Conservation (phyloP, 2,113 vertebrate species). For the Rafetus swinhoei region DNA sequence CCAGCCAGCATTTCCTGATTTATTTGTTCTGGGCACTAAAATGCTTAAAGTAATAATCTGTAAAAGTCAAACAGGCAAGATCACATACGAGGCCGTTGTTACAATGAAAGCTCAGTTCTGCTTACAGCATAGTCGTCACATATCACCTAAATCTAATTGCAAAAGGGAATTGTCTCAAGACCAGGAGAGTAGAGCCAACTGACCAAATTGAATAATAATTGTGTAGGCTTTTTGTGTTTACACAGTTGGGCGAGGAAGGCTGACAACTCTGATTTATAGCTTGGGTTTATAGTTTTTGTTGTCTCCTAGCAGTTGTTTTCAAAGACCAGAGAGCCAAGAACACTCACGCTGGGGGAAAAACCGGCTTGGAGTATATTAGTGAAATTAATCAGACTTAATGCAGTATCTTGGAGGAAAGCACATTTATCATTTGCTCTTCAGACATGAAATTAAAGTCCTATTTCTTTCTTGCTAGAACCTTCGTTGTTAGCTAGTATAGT, state of each 20-base stretch:
- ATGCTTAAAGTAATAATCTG: neutral
- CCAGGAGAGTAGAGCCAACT: neutral
- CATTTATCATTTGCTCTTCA: neutral
- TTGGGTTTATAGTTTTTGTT: constrained; percentile 25
- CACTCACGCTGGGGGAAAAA: neutral
- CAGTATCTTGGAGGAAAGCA: neutral
- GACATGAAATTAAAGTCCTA: neutral
- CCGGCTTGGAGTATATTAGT: neutral
- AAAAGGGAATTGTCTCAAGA: constrained; percentile 7
- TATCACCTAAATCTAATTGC: neutral
- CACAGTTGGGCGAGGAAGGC: neutral
- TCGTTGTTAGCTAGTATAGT: neutral
- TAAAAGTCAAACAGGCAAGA: neutral
- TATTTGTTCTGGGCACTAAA: neutral
- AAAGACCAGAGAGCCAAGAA: neutral
- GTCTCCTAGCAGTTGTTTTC: constrained; percentile 33
- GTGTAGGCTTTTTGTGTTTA: neutral
- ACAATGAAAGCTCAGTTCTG: neutral
- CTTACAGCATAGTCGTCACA: neutral
- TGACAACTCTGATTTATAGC: neutral
- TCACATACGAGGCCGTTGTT: neutral
- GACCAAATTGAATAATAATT: neutral
- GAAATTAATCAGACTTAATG: neutral
- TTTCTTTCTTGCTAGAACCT: neutral
- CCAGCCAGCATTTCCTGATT: neutral